Base-by-base conservation (phyloP, 35 echinoderm and acorn worm species). In the Diadema setosum region DNA sequence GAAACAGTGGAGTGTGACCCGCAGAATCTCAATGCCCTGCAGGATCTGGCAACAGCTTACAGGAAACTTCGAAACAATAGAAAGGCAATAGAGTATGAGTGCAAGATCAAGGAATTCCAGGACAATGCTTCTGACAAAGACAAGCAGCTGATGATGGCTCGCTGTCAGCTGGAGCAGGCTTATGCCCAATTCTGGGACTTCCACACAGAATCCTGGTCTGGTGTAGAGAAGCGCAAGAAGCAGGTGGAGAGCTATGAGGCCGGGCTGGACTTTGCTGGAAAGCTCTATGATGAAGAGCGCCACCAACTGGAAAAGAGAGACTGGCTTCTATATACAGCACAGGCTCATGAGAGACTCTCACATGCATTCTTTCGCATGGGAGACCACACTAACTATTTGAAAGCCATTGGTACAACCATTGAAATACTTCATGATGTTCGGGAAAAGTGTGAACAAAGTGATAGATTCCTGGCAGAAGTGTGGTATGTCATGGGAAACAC, bases 301-400 rank as follows among this genome's bases (percentile, higher is more conserved):
- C n/a, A n/a, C n/a, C n/a, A n/a, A n/a, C n/a, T n/a, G n/a, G 70
- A 78, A 21, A 78, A 43, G 20, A 78, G 70, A 78, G 70, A 78
- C 43, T 78, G 70, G 70, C 70, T 78, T 78, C 40, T 78, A 2
- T 78, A 78, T 40, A 78, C 70, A 33, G 70, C 34, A 7, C 27
- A 78, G n/a, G 34, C 70, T 2, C 43, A 78, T 78, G 70, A 41
- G 7, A 78, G 14, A 40, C 70, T 78, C 20, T 78, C 26, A 25
- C 70, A 78, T 43, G 40, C 39, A 25, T 16, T 4, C 23, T 78
- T 78, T 31, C 27, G 70, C 26, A 35, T 40, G 37, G 70, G 36
- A 16, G 6, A 20, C 23, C 5, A 78, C 2, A 8, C 37, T 18
- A 33, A 14, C 37, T 78, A n/a, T 17, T 23, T n/a, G 1, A 16